These are phyloP conservation scores for Gymnothorax reevesii DNA, from an alignment of 2,797 vertebrate genomes.

Conservation along the genomic window DNA sequence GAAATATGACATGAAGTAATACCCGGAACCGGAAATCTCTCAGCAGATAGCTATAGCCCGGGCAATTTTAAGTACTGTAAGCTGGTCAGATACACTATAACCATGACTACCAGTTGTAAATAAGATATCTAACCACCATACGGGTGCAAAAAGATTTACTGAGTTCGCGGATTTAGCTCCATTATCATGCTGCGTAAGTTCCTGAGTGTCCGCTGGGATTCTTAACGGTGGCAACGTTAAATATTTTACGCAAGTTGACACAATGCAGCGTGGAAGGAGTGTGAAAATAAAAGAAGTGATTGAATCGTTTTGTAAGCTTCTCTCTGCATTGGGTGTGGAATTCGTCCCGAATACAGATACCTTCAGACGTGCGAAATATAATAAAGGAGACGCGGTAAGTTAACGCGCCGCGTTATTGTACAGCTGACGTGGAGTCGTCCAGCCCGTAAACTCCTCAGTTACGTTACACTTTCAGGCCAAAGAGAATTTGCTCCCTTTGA, in stretches of 20 bases:
- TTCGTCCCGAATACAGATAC: conserved; percentile 65
- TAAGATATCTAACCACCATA: background rate
- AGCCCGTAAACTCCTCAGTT: background rate
- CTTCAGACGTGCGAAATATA: conserved; percentile 75
- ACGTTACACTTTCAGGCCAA: background rate
- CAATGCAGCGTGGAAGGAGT: conserved; percentile 59
- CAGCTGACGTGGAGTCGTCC: background rate
- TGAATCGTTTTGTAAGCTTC: conserved; percentile 58
- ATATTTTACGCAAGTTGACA: background rate
- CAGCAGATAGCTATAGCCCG: background rate
- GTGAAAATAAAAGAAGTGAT: conserved; percentile 63
- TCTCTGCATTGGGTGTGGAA: conserved; percentile 55
- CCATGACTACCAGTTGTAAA: background rate
- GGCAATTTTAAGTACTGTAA: background rate
- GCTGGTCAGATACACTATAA: background rate
- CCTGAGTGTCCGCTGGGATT: conserved; percentile 22
- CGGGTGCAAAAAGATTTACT: background rate
- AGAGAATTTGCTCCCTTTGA: too few relatives aligned
- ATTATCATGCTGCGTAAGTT: background rate
- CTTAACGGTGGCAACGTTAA: background rate
- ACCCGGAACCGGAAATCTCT: conserved; percentile 6
- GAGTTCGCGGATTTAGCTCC: background rate
- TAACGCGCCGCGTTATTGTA: background rate
- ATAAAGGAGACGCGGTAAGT: conserved; percentile 64
- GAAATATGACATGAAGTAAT: background rate